These are phyloP conservation scores for Mythimna loreyi DNA, from an alignment of 2,888 invertebrate species.

Conservation along the genomic window DNA sequence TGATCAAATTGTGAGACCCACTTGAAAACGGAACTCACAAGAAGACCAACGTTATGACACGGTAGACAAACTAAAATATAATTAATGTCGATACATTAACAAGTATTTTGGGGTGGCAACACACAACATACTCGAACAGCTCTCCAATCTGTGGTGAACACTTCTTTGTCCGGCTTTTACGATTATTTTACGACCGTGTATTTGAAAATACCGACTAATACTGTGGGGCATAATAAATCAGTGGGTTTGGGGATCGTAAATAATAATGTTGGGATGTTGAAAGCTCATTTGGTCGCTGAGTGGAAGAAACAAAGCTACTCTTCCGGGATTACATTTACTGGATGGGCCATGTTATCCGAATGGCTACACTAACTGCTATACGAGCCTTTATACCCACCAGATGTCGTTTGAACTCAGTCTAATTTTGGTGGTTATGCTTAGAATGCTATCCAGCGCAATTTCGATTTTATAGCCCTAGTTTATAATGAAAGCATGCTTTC, in stretches of 20 bases:
- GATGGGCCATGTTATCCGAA: background rate
- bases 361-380: background rate
- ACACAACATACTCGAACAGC: slow-evolving; percentile 2
- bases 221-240: slow-evolving; percentile 45
- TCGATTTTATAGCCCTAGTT: background rate
- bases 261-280: slow-evolving; percentile 51
- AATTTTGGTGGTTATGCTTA: background rate
- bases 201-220: slow-evolving; percentile 43
- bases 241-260: slow-evolving; percentile 52
- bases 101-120: slow-evolving; percentile 33
- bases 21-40: background rate
- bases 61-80: background rate
- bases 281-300: slow-evolving; percentile 26
- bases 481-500: too few relatives aligned
- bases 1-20: background rate
- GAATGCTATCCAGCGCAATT: background rate
- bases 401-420: background rate
- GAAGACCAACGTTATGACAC: background rate
- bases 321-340: slow-evolving; percentile 12
- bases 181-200: slow-evolving; percentile 55
- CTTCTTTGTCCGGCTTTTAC: slow-evolving; percentile 48
- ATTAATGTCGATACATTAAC: slow-evolving; percentile 8
- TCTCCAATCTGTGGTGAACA: slow-evolving; percentile 19
- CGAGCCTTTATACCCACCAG: background rate
- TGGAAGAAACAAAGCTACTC: slow-evolving; percentile 4